A percentile compares a stretch with the other conserved stretches of the same genome.
phyloP scores from a whole-genome alignment of 1,140 invertebrate genomes.

The Pygmarrhopalites habei region DNA sequence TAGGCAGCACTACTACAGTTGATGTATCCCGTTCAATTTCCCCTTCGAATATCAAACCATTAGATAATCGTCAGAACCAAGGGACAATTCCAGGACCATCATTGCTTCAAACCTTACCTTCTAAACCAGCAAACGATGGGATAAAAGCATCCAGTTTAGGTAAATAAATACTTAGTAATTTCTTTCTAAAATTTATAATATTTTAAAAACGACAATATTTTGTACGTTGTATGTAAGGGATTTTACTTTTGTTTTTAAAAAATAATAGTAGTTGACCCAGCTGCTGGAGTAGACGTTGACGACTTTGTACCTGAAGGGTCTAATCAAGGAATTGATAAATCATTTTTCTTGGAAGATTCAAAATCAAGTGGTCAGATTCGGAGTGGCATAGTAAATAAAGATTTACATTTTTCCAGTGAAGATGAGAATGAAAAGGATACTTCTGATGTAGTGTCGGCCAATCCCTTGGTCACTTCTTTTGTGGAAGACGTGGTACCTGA shows the following conservation, averaged over 20 bases:
- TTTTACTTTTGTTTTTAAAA: conserved; percentile 11
- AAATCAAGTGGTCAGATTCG: neutral
- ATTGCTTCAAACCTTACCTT: too few relatives aligned
- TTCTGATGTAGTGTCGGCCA: conserved; percentile 48
- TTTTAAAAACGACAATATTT: neutral
- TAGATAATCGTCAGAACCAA: too few relatives aligned
- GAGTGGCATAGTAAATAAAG: neutral
- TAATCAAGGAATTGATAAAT: conserved; percentile 66
- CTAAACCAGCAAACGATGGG: conserved; percentile 38
- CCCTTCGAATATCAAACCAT: too few relatives aligned
- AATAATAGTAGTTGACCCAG: conserved; percentile 39
- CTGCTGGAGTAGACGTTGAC: conserved; percentile 57
- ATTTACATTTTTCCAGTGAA: conserved; percentile 39
- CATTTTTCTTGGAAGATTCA: conserved; percentile 67
- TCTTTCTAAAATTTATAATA: conserved; percentile 9
- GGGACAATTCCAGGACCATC: too few relatives aligned
- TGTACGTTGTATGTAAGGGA: too few relatives aligned
- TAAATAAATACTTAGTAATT: neutral
- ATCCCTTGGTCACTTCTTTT: conserved; percentile 78
- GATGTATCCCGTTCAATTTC: too few relatives aligned
- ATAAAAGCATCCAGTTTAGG: conserved; percentile 16
- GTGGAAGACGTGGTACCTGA: conserved; percentile 78
- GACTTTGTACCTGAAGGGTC: conserved; percentile 75
- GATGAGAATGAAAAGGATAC: conserved; percentile 57
- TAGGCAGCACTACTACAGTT: too few relatives aligned